phyloP scores from a whole-genome alignment of 2,113 vertebrate species.

The Equus quagga region DNA sequence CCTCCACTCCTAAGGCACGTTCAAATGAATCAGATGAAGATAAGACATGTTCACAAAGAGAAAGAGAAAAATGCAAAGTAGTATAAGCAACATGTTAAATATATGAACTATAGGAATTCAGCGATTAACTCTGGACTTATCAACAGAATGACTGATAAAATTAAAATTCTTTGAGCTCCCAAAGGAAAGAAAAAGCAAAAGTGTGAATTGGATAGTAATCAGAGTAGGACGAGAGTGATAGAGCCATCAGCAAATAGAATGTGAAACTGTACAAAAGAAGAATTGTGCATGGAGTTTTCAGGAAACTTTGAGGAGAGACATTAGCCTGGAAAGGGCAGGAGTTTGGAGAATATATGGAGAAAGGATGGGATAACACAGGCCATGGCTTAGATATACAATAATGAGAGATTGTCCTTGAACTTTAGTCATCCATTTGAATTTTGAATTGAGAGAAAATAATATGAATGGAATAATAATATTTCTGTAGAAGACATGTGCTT shows the following conservation, averaged over 20 bases:
- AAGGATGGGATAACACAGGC: not conserved
- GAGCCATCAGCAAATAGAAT: not conserved
- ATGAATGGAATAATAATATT: not conserved
- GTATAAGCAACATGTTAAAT: not conserved
- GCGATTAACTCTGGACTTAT: not conserved
- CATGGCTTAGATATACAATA: not conserved
- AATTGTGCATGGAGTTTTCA: not conserved
- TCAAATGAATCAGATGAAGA: not conserved
- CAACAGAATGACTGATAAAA: not conserved
- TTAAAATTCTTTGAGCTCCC: not conserved
- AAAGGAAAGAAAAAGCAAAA: not conserved
- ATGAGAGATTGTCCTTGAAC: not conserved
- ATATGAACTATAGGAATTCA: not conserved
- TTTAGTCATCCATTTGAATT: not conserved
- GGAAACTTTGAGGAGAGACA: not conserved
- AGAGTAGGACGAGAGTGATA: not conserved
- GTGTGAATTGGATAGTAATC: not conserved
- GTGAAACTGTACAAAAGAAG: not conserved
- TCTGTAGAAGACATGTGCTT: not conserved
- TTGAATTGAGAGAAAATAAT: not conserved
- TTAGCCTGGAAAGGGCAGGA: not conserved
- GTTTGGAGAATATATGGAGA: not conserved
- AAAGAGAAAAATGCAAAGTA: not conserved
- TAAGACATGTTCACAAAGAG: not conserved
- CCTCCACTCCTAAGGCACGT: not conserved